phyloP scores from a whole-genome alignment of 2,797 vertebrate species.

The Chaunax sp. region DNA sequence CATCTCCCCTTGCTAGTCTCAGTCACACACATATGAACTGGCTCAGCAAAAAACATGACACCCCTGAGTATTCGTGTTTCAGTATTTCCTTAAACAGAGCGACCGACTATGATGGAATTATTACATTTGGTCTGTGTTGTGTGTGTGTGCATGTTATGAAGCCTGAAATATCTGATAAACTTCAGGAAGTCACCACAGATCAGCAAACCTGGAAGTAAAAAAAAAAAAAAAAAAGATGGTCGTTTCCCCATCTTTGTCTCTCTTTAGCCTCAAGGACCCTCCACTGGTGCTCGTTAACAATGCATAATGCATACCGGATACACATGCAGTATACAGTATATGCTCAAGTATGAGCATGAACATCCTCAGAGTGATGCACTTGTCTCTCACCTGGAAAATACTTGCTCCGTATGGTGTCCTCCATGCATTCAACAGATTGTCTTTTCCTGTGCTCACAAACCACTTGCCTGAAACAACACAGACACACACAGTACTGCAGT shows the following conservation, averaged over 20 bases:
- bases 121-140: background rate
- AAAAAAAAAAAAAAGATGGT: no score
- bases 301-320: background rate
- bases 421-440: slow-evolving; percentile 96
- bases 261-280: slow-evolving; percentile 26
- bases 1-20: slow-evolving; percentile 32
- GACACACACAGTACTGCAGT: slow-evolving; percentile 12
- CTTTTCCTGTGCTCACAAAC: slow-evolving; percentile 96
- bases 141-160: slow-evolving; percentile 6
- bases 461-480: slow-evolving; percentile 86
- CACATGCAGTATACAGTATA: background rate
- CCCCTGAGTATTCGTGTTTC: slow-evolving; percentile 45
- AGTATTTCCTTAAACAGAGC: slow-evolving; percentile 17
- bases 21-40: slow-evolving; percentile 49
- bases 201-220: no score
- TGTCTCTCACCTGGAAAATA: slow-evolving; percentile 90
- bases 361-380: slow-evolving; percentile 5
- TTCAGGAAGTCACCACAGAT: slow-evolving; percentile 52
- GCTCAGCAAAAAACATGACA: slow-evolving; percentile 53
- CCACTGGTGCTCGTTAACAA: no score
- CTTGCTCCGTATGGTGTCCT: slow-evolving; percentile 93
- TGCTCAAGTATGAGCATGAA: slow-evolving; percentile 5
- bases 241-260: slow-evolving; percentile 12
- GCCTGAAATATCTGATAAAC: slow-evolving; percentile 53
- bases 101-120: slow-evolving; percentile 5